A percentile compares a stretch with the other conserved stretches of the same genome.
Conservation (phyloP, 2,888 invertebrate genomes). For the Aphidoletes aphidimyza region DNA sequence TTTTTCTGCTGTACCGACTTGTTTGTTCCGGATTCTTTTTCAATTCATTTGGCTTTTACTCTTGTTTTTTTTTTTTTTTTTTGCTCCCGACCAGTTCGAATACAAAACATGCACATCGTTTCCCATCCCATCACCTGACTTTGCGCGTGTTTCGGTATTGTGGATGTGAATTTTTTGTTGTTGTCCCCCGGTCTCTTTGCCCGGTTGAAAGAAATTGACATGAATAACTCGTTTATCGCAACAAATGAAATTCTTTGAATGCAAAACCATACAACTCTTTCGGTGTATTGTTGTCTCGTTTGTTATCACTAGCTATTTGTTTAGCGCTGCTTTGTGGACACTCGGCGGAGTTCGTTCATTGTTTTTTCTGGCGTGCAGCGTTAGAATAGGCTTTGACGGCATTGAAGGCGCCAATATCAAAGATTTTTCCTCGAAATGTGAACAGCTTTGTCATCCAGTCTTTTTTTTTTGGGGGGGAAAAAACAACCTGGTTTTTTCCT, state of each 20-base stretch:
- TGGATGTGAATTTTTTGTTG: background rate
- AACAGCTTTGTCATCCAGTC: slow-evolving; percentile 13
- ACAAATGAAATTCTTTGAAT: slow-evolving; percentile 53
- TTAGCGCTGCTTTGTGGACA: background rate
- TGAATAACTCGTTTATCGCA: slow-evolving; percentile 54
- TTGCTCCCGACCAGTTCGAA: too few species aligned
- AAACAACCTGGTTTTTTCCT: background rate
- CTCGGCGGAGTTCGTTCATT: background rate
- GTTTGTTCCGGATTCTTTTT: slow-evolving; percentile 52
- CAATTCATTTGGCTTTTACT: slow-evolving; percentile 50
- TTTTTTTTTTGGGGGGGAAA: background rate
- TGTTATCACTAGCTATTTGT: slow-evolving; percentile 26
- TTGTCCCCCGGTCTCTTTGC: background rate
- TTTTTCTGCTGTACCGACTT: background rate
- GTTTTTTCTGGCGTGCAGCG: background rate
- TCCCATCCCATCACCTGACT: slow-evolving; percentile 3
- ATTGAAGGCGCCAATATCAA: slow-evolving; percentile 34
- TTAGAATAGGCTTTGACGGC: background rate
- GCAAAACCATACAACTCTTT: slow-evolving; percentile 39
- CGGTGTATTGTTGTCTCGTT: slow-evolving; percentile 5
- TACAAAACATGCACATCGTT: background rate
- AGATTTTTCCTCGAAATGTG: slow-evolving; percentile 27
- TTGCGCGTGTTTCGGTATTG: background rate
- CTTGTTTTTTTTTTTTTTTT: too few species aligned
- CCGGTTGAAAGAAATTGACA: slow-evolving; percentile 49